Evolutionary conservation across 2,797 vertebrate species (phyloP), one percentile per base, ranked within the genome.

Genomic region (Peromyscus aztecus): DNA sequence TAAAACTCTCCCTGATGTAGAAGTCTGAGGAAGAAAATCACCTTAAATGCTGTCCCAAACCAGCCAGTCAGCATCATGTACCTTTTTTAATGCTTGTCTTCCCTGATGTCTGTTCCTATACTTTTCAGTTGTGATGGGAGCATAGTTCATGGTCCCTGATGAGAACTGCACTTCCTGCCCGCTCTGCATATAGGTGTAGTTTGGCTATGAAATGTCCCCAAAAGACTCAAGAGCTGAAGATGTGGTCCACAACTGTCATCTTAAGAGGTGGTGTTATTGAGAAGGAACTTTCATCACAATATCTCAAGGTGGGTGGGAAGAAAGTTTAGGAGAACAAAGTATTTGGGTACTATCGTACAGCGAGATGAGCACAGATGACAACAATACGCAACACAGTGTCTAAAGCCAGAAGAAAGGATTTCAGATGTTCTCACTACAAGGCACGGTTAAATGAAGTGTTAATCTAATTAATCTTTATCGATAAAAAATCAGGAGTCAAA

Each of bases 1-100:
- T 40, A 73, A 73, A 88, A 73, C 34, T 59, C n/a, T 57, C n/a
- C n/a, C 6, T 71, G 24, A 40, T 43, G 5, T 23, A 69, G 63
- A 94, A 94, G 43, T 67, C 76, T 90, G 89, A 80, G 2, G 71
- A 91, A 81, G 40, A 59, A 90, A 80, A n/a, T 4, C 57, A 0
- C 13, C 87, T 91, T 76, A 89, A 96, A 93, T 55, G 17, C 40
- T 31, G 14, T 71, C 90, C 37, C 17, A 57, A 97, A 81, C 63
- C 69, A 94, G 13, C 2, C 63, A 89, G 57, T 84, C 57, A 37
- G 81, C 27, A 77, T 69, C 57, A 52, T 23, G 0, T 24, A 59
- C 82, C 67, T 82, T 67, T 95, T 90, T 65, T 82, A 94, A 67
- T 91, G 29, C 65, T 84, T 83, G 5, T 19, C 76, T 81, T 46